phyloP scores from a whole-genome alignment of 2,797 vertebrate genomes.

The Fratercula arctica region DNA sequence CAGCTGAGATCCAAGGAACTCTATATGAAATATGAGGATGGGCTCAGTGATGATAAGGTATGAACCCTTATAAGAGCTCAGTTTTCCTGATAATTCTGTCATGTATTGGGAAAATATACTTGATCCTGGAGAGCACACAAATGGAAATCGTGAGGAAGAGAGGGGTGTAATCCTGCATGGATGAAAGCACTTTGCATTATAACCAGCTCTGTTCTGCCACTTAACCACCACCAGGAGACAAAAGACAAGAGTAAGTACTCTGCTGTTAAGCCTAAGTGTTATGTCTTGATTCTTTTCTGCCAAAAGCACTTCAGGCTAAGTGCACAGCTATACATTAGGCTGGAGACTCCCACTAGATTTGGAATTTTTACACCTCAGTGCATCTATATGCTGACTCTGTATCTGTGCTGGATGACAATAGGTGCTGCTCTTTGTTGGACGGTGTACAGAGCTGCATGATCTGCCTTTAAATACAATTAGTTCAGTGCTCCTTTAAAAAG shows the following conservation, averaged over 20 bases:
- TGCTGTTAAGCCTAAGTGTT: slow-evolving; percentile 41
- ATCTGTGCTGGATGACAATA: background rate
- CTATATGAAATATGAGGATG: background rate
- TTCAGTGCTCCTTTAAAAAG: background rate
- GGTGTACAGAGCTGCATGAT: background rate
- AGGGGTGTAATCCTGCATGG: background rate
- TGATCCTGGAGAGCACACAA: background rate
- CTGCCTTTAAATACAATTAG: background rate
- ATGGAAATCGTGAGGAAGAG: background rate
- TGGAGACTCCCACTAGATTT: background rate
- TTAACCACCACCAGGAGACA: slow-evolving; percentile 10
- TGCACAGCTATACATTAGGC: background rate
- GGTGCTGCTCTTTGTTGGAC: background rate
- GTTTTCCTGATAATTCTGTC: background rate
- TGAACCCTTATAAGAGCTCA: background rate
- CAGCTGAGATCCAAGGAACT: background rate
- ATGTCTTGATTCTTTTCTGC: slow-evolving; percentile 42
- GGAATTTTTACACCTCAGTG: background rate
- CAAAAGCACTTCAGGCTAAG: slow-evolving; percentile 25
- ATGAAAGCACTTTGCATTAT: slow-evolving; percentile 51
- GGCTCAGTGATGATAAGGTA: background rate
- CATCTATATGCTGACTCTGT: background rate
- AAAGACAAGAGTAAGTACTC: slow-evolving; percentile 23
- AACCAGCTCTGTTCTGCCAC: slow-evolving; percentile 34
- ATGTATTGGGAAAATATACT: background rate